These are phyloP conservation scores for Zingel zingel DNA, from an alignment of 2,113 vertebrate species.

Conservation along the genomic window DNA sequence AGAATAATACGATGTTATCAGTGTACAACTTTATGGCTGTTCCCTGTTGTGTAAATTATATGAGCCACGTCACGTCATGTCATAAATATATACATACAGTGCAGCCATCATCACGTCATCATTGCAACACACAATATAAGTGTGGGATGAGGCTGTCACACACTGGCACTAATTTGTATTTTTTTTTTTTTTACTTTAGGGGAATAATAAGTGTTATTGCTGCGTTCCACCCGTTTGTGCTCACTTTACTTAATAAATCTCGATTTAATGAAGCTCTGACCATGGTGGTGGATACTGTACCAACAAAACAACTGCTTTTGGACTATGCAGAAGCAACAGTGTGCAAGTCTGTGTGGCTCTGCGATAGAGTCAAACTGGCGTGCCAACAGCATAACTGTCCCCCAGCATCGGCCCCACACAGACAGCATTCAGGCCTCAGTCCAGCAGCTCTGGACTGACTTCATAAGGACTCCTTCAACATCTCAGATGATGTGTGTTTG, in stretches of 20 bases:
- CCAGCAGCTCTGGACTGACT: slow-evolving; percentile 49
- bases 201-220: background rate
- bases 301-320: background rate
- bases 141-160: background rate
- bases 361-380: slow-evolving; percentile 14
- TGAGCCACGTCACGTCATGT: background rate
- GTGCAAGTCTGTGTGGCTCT: slow-evolving; percentile 10
- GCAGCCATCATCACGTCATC: background rate
- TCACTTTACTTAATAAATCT: background rate
- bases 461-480: slow-evolving; percentile 33
- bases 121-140: background rate
- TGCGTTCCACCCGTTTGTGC: background rate
- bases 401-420: background rate
- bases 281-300: background rate
- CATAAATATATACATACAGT: background rate
- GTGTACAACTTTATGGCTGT: background rate
- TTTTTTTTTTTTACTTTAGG: background rate
- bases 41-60: background rate
- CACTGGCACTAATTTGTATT: background rate
- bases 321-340: background rate
- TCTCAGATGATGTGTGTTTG: slow-evolving; percentile 21
- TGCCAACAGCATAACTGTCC: slow-evolving; percentile 24
- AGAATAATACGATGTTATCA: background rate
- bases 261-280: background rate
- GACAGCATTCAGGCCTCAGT: slow-evolving; percentile 4